These are phyloP conservation scores for Desoria tigrina DNA, from an alignment of 2,888 invertebrate species.

Conservation along the genomic window DNA sequence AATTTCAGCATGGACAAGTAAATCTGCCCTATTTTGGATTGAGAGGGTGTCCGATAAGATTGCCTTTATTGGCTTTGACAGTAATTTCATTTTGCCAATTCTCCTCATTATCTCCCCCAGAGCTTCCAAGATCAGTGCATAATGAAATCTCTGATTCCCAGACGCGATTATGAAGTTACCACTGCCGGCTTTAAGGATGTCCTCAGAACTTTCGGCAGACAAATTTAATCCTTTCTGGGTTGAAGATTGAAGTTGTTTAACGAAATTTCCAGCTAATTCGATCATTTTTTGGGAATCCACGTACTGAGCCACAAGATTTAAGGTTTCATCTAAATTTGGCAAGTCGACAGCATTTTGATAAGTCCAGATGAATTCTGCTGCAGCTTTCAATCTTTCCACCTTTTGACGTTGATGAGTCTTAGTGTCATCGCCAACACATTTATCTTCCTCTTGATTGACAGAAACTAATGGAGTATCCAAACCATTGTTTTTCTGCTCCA, in stretches of 20 bases:
- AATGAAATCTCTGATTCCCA: conserved; percentile 31
- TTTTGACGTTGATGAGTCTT: background rate
- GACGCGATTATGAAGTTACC: background rate
- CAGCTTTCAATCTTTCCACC: conserved; percentile 8
- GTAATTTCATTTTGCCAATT: conserved; percentile 39
- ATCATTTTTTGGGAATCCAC: conserved; percentile 22
- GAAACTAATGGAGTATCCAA: background rate
- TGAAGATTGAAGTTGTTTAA: background rate
- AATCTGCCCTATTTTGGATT: conserved; percentile 17
- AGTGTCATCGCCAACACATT: background rate
- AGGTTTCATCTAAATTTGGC: conserved; percentile 11
- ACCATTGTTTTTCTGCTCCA: conserved; percentile 19
- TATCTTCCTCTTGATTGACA: background rate
- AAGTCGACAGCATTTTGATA: conserved; percentile 16
- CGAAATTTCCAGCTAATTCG: conserved; percentile 22
- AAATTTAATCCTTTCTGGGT: background rate
- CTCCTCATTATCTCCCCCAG: conserved; percentile 35
- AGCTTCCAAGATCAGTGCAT: conserved; percentile 40
- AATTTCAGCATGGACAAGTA: conserved; percentile 12
- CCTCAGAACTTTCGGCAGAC: background rate
- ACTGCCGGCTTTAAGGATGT: background rate
- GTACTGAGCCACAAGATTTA: conserved; percentile 19
- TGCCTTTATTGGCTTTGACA: conserved; percentile 25
- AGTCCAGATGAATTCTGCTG: conserved; percentile 39
- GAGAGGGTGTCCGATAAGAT: conserved; percentile 20